Evolutionary conservation across 2,113 vertebrate genomes (phyloP).

Genomic region (Kryptolebias marmoratus): DNA sequence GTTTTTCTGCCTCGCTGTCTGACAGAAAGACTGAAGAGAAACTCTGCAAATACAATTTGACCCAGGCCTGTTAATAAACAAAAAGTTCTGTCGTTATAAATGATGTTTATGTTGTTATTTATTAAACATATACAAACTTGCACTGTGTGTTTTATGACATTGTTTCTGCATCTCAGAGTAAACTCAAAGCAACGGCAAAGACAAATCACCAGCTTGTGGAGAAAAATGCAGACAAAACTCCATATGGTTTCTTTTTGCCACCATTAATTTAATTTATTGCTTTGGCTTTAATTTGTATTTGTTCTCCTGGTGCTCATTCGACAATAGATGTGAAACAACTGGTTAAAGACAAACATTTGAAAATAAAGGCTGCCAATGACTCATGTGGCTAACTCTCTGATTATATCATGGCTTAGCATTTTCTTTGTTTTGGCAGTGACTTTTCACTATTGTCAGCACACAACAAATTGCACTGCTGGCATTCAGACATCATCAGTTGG

Average conservation of each 20-base stretch:
- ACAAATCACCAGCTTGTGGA: neutral
- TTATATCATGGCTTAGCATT: slow-evolving; percentile 17
- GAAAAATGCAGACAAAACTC: slow-evolving; percentile 13
- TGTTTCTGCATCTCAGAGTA: slow-evolving; percentile 6
- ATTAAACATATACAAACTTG: slow-evolving; percentile 77
- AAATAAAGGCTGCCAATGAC: slow-evolving; percentile 2
- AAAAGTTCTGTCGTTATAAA: slow-evolving; percentile 49
- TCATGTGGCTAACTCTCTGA: slow-evolving; percentile 19
- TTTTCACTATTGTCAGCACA: slow-evolving; percentile 16
- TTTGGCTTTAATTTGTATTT: slow-evolving; percentile 43
- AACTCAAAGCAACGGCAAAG: neutral
- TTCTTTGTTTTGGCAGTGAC: slow-evolving; percentile 30
- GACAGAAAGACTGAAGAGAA: slow-evolving; percentile 7
- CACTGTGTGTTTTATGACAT: slow-evolving; percentile 39
- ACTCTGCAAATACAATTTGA: slow-evolving; percentile 54
- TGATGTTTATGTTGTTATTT: slow-evolving; percentile 79
- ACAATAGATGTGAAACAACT: slow-evolving; percentile 18
- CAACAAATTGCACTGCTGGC: slow-evolving; percentile 5
- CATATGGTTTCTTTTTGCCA: slow-evolving; percentile 40
- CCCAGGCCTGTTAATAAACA: slow-evolving; percentile 62
- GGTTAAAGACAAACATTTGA: slow-evolving; percentile 1
- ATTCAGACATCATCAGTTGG: neutral
- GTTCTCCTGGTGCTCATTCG: slow-evolving; percentile 27
- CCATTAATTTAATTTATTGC: slow-evolving; percentile 24
- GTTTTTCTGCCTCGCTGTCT: slow-evolving; percentile 6